Evolutionary conservation across 2,797 vertebrate species (phyloP), one percentile per base, ranked within the genome.

Genomic region (Melanotaenia maccullochi): DNA sequence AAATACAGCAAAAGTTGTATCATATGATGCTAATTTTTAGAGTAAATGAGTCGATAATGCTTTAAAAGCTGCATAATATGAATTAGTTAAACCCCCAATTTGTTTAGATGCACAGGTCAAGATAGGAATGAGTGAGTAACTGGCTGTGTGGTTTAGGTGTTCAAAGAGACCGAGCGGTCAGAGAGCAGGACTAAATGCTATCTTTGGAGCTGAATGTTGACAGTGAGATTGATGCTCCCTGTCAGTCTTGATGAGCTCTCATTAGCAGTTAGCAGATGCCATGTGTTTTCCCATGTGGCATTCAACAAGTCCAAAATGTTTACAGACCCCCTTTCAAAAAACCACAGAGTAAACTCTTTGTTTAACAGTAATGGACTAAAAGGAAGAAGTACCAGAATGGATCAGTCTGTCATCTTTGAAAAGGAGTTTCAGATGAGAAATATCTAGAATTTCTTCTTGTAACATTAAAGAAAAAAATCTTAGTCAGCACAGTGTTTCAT

Each of bases 211-310:
- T 42, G 54, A 32, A 76, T 52, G 73, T 36, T 65, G 73, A 77
- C 78, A 77, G 64, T 47, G 70, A 76, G 63, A 79, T 59, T 65
- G 81, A 85, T 62, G 78, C 51, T 78, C 18, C 59, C 61, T 20
- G 79, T 83, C 82, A 79, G 74, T 61, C 62, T 75, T 77, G 73
- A 82, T 78, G 75, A 83, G 71, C 71, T 79, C 75, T 86, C 61
- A 76, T 89, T 82, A 88, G 69, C 63, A 24, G 76, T 64, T 61
- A 73, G 64, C 83, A 85, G 85, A 90, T 79, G 87, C 71, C 73
- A 54, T 60, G 58, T 58, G 68, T 85, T 82, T 60, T 61, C 72
- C 18, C 24, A 79, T 73, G 68, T 30, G 16, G 54, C 54, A 30
- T 55, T 55, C 54, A 55, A 55, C 73, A 73, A 22, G 54, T 28